phyloP scores from a whole-genome alignment of 2,797 vertebrate genomes.

The Melanotaenia parkinsoni region DNA sequence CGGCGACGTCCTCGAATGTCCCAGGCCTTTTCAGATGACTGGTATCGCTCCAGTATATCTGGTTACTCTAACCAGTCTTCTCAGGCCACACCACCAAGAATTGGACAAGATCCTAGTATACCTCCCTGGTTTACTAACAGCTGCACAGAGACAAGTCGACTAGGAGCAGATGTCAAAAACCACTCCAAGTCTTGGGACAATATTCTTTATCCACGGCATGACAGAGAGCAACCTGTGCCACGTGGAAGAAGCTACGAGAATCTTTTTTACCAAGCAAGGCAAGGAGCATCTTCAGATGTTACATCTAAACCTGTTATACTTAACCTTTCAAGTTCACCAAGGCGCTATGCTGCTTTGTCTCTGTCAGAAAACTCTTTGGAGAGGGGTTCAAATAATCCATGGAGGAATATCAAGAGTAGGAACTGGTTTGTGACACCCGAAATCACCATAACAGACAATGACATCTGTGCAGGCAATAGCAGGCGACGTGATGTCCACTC shows the following conservation, averaged over 20 bases:
- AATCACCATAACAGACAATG: slow-evolving; percentile 98
- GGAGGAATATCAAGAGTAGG: slow-evolving; percentile 81
- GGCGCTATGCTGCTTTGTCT: slow-evolving; percentile 94
- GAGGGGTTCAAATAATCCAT: slow-evolving; percentile 81
- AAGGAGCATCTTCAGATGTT: slow-evolving; percentile 82
- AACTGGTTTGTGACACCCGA: slow-evolving; percentile 96
- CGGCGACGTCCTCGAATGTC: slow-evolving; percentile 83
- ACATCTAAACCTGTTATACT: slow-evolving; percentile 91
- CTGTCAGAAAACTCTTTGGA: slow-evolving; percentile 94
- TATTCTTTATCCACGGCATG: slow-evolving; percentile 86
- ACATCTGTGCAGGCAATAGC: slow-evolving; percentile 84
- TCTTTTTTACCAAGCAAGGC: slow-evolving; percentile 86
- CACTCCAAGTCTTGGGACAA: slow-evolving; percentile 98
- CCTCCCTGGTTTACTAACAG: slow-evolving; percentile 89
- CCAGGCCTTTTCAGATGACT: slow-evolving; percentile 87
- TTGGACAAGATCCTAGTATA: slow-evolving; percentile 78
- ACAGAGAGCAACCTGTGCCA: slow-evolving; percentile 85
- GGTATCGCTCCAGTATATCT: slow-evolving; percentile 88
- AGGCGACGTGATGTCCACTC: slow-evolving; percentile 82
- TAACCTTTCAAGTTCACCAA: slow-evolving; percentile 95
- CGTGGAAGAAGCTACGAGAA: slow-evolving; percentile 95
- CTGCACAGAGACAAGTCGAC: slow-evolving; percentile 81
- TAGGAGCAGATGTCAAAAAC: slow-evolving; percentile 88
- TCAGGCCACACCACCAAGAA: slow-evolving; percentile 80
- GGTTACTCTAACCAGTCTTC: slow-evolving; percentile 83